A percentile compares a stretch with the other conserved stretches of the same genome.
phyloP scores from a whole-genome alignment of 2,797 vertebrate species.

The Jordanella pulchra region DNA sequence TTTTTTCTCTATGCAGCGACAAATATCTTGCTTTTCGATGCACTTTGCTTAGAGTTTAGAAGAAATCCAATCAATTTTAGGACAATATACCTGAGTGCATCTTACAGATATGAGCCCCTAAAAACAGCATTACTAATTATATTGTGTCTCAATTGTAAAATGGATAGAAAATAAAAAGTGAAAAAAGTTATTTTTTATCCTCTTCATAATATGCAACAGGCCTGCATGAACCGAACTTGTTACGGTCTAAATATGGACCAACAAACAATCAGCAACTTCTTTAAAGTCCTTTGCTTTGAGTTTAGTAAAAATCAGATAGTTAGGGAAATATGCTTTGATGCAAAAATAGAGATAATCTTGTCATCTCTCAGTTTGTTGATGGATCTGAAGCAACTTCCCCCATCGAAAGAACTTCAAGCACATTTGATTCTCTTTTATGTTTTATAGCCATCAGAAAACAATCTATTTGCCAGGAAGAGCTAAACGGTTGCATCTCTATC shows the following conservation, averaged over 20 bases:
- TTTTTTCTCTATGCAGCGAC: background rate
- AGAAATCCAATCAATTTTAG: no score
- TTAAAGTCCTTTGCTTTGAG: background rate
- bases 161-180: background rate
- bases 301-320: slow-evolving; percentile 1
- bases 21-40: background rate
- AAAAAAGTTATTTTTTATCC: background rate
- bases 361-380: background rate
- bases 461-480: background rate
- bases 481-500: background rate
- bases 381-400: background rate
- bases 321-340: background rate
- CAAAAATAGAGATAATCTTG: slow-evolving; percentile 1
- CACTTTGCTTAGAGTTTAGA: no score
- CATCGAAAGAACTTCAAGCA: background rate
- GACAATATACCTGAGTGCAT: no score
- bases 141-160: background rate
- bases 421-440: background rate
- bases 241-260: background rate
- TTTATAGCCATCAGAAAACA: background rate
- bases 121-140: no score
- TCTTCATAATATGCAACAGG: background rate
- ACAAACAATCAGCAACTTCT: background rate
- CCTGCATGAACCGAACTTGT: background rate
- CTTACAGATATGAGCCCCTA: no score